phyloP scores from a whole-genome alignment of 2,888 invertebrate genomes.

The Drosophila mimica region DNA sequence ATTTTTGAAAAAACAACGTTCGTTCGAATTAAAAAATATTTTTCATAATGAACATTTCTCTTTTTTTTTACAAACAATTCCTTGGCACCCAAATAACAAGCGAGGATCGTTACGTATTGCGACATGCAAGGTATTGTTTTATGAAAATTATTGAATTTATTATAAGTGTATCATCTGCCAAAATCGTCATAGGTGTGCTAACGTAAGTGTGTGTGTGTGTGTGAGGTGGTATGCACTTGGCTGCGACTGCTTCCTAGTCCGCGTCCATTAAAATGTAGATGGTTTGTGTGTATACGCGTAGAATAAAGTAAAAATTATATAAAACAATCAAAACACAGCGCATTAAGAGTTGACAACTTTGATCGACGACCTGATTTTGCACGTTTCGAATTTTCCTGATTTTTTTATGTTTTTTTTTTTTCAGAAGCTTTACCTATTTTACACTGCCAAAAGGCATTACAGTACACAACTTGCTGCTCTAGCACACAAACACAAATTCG shows the following conservation, averaged over 20 bases:
- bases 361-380: neutral
- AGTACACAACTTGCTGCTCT: slow-evolving; percentile 28
- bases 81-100: neutral
- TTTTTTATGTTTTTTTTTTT: neutral
- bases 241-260: slow-evolving; percentile 23
- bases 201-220: slow-evolving; percentile 1
- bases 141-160: neutral
- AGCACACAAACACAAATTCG: slow-evolving; percentile 52
- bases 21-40: neutral
- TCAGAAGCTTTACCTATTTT: slow-evolving; percentile 39
- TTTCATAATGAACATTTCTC: neutral
- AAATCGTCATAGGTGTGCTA: slow-evolving; percentile 7
- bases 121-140: neutral
- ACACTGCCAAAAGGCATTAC: slow-evolving; percentile 35
- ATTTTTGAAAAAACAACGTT: neutral
- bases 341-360: neutral
- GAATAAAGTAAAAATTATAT: slow-evolving; percentile 39
- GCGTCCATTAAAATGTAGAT: neutral
- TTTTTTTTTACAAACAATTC: neutral
- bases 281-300: slow-evolving; percentile 17
- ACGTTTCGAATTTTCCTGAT: neutral
- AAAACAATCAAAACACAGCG: slow-evolving; percentile 42
- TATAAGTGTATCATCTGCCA: slow-evolving; percentile 16
- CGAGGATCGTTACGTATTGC: neutral
- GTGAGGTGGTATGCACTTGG: slow-evolving; percentile 11